Conservation (phyloP, 1,140 invertebrate genomes). For the Diorhabda carinulata region DNA sequence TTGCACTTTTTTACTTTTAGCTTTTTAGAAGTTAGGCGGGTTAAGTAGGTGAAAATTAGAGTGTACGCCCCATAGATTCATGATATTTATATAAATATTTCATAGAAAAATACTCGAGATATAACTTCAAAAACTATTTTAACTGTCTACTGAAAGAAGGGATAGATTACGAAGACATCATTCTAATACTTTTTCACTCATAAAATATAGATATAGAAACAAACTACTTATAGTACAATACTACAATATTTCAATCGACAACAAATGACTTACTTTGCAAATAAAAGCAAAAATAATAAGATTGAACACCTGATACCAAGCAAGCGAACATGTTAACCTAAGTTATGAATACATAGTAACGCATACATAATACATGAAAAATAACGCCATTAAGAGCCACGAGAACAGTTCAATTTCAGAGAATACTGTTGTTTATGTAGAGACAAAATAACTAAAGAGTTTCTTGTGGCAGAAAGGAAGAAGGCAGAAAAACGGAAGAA, state of each 20-base stretch:
- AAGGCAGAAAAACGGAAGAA: not conserved
- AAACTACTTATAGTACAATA: not conserved
- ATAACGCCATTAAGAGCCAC: too few relatives aligned
- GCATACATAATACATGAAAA: too few relatives aligned
- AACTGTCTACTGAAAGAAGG: too few relatives aligned
- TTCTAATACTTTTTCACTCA: too few relatives aligned
- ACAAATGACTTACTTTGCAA: not conserved
- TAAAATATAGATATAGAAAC: not conserved
- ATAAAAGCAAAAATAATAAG: not conserved
- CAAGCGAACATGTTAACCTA: conserved; percentile 1
- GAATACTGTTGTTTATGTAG: not conserved
- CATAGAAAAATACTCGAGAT: too few relatives aligned
- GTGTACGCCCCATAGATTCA: too few relatives aligned
- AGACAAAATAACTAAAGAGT: conserved; percentile 1
- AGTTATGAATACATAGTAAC: not conserved
- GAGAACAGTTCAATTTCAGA: not conserved
- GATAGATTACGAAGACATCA: too few relatives aligned
- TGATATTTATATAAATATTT: too few relatives aligned
- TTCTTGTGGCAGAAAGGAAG: not conserved
- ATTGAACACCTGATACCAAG: not conserved
- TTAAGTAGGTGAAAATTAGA: too few relatives aligned
- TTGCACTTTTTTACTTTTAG: too few relatives aligned
- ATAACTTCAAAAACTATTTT: too few relatives aligned
- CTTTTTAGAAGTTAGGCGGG: too few relatives aligned
- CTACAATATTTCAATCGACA: not conserved